Conservation (phyloP, 2,797 vertebrate genomes). For the Sebastiscus albofasciatus region DNA sequence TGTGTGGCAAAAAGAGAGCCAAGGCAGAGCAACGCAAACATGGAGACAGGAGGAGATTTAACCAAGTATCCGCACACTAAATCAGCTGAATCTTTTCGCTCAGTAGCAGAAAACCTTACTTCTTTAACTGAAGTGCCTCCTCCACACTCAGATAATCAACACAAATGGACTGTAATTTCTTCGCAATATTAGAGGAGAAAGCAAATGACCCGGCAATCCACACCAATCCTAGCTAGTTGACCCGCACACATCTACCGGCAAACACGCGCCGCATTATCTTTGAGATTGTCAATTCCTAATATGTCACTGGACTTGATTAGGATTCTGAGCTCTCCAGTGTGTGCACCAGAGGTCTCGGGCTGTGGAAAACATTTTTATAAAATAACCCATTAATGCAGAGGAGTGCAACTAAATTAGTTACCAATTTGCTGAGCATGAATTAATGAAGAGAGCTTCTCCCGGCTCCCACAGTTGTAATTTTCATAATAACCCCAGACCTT, state of each 20-base stretch:
- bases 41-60: slow-evolving; percentile 17
- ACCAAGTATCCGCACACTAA: slow-evolving; percentile 38
- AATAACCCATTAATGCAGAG: slow-evolving; percentile 99
- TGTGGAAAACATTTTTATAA: slow-evolving; percentile 99
- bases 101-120: slow-evolving; percentile 45
- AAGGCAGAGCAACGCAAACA: slow-evolving; percentile 44
- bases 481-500: slow-evolving; percentile 99
- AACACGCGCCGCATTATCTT: slow-evolving; percentile 89
- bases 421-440: slow-evolving; percentile 99
- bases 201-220: slow-evolving; percentile 66
- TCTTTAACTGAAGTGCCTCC: slow-evolving; percentile 60
- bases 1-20: not conserved
- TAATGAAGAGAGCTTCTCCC: slow-evolving; percentile 99
- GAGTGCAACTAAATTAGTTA: slow-evolving; percentile 99
- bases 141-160: slow-evolving; percentile 61
- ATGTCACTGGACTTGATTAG: slow-evolving; percentile 99
- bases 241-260: slow-evolving; percentile 56
- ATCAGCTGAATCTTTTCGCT: slow-evolving; percentile 54
- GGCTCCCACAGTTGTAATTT: slow-evolving; percentile 99
- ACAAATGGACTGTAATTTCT: slow-evolving; percentile 74
- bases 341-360: slow-evolving; percentile 98
- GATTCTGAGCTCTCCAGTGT: slow-evolving; percentile 98
- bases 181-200: slow-evolving; percentile 62
- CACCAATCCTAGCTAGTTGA: slow-evolving; percentile 65
- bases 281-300: slow-evolving; percentile 99